Evolutionary conservation across 2,113 vertebrate species (phyloP).

Genomic region (Piaya cayana): DNA sequence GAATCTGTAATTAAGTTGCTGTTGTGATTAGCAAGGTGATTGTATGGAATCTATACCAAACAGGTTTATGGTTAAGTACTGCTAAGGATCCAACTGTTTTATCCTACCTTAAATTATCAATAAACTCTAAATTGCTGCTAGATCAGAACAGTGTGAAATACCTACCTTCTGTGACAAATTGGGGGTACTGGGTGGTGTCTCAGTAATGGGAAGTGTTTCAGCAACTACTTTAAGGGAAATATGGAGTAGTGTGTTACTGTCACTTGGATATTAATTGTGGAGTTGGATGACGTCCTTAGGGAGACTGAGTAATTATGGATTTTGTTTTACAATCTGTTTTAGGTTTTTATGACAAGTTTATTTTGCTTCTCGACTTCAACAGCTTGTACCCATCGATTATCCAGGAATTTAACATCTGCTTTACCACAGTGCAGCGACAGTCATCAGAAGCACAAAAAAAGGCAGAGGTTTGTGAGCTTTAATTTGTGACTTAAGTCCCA

Average conservation of each 20-base stretch:
- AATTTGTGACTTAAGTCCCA: not conserved
- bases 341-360: conserved; percentile 99
- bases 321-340: conserved; percentile 58
- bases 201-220: not conserved
- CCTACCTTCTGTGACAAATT: no score
- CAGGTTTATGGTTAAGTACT: no score
- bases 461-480: conserved; percentile 53
- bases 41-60: no score
- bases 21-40: no score
- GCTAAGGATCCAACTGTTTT: no score
- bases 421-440: conserved; percentile 91
- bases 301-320: conserved; percentile 11
- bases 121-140: no score
- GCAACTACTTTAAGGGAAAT: not conserved
- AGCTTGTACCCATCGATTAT: conserved; percentile 99
- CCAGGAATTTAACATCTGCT: conserved; percentile 99
- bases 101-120: no score
- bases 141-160: no score
- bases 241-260: not conserved
- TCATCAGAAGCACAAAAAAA: conserved; percentile 70
- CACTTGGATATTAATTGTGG: not conserved
- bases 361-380: conserved; percentile 99
- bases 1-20: no score
- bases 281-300: not conserved
- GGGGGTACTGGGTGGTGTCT: not conserved